A percentile compares a stretch with the other conserved stretches of the same genome.
Evolutionary conservation across 2,113 vertebrate genomes (phyloP).

Genomic region (Crotalus viridis): DNA sequence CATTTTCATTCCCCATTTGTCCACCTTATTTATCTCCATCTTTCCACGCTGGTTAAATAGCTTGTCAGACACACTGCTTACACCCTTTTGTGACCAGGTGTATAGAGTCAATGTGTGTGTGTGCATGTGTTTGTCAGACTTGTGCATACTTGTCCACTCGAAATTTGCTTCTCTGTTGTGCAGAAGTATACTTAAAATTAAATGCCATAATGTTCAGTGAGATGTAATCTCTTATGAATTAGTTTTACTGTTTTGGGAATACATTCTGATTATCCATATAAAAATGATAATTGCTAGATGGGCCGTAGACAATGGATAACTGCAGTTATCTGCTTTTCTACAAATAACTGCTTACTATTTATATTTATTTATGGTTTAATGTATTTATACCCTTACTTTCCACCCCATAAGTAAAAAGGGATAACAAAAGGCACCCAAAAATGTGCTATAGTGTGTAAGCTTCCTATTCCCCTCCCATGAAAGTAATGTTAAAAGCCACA

Average conservation of each 20-base stretch:
- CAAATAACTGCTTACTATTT: not conserved
- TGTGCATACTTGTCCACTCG: not conserved
- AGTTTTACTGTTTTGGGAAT: not conserved
- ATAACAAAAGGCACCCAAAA: not conserved
- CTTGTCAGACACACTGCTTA: not conserved
- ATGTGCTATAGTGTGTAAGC: not conserved
- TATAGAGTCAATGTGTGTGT: not conserved
- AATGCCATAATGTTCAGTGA: not conserved
- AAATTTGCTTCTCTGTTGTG: not conserved
- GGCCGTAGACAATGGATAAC: not conserved
- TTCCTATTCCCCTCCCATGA: not conserved
- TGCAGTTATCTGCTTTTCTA: not conserved
- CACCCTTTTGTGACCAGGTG: not conserved
- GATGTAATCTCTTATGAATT: not conserved
- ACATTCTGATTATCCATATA: not conserved
- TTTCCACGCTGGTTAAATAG: not conserved
- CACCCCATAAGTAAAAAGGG: not conserved
- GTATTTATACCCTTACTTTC: not conserved
- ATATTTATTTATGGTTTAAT: not conserved
- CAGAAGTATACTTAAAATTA: not conserved
- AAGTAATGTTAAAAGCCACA: not conserved
- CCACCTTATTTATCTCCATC: not conserved
- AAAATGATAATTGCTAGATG: not conserved
- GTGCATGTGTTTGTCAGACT: not conserved
- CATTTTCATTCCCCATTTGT: not conserved